Base-by-base conservation (phyloP, 2,888 invertebrate genomes). In the Dryocosmus kuriphilus region DNA sequence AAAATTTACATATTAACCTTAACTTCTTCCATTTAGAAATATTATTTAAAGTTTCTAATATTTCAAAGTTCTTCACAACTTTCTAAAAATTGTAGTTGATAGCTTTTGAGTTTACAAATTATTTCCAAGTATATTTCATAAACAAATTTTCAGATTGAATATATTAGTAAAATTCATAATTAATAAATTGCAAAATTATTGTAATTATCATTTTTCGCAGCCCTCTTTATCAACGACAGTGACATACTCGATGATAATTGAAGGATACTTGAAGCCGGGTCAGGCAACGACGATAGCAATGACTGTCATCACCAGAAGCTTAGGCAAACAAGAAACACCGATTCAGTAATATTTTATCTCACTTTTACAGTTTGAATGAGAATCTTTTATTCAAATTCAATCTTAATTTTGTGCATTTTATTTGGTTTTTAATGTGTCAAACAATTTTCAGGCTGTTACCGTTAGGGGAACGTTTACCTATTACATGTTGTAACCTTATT, bases 401-500 rank as follows among this genome's bases (percentile, higher is more conserved):
- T 51, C 8, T 9, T 2, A 8, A 51, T 19, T 51, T 8, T 8
- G n/a, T n/a, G n/a, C n/a, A 1, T 24, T 57, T 57, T 11, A 3
- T 24, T 24, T 57, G 1, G 27, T 27, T 60, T 27, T n/a, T 22
- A 22, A 22, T 55, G 22, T 22, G 6, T 3, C 22, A 1, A 55
- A 55, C n/a, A 22, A 27, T 51, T 74, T 62, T 41, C 76, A 90
- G 90, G 74, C 81, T 91, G 79, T 71, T 86, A 55, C 85, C 93
- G 27, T 93, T 93, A 86, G 94, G 94, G 1, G 82, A 91, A 61
- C 87, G 92, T 1, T 27, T 14, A 7, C 82, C 87, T 19, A 27
- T 55, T 6, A 22, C 73, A 32, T 90, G 93, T 75, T 94, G 94
- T 80, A 90, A 90, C 22, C 91, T 95, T 62, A 88, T 88, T 9